Base-by-base conservation (phyloP, 2,113 vertebrate species). In the Calyptomena viridis region DNA sequence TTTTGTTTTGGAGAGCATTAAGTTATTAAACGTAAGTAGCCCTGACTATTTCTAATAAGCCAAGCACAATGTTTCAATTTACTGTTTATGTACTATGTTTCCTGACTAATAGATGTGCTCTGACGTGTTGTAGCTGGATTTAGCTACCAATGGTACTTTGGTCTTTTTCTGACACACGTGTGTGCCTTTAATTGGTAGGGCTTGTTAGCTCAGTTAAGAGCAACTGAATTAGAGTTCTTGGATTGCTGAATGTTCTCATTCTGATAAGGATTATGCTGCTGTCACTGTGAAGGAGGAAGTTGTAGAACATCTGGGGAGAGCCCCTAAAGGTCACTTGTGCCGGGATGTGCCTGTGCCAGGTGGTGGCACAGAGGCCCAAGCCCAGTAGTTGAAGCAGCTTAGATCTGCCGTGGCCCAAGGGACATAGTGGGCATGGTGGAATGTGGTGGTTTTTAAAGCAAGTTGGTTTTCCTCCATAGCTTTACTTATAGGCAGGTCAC, bases 131-230 rank as follows among this genome's bases (percentile, higher is more conserved):
- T 49, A 37, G 80, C 40, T 90, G 69, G 67, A 89, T 88, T 89
- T 92, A 90, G 76, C 80, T 67, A 23, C 60, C 72, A 56, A 0
- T 69, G 52, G 35, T 80, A 67, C 49, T 94, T 92, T 35, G 39
- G 31, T 76, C 27, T 39, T 90, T 87, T 87, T 91, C 69, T 79
- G 74, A 59, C 78, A 77, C 40, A n/a, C 0, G 0, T 66, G 37
- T 91, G 84, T 95, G 82, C 72, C 63, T 94, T 84, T 93, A 87
- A 44, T 91, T 93, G 84, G 35, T 33, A 73, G 35, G 46, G 55
- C 62, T 86, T 60, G 33, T 87, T 90, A 91, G 58, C 20, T 37
- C 25, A 56, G 49, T 73, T 47, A 30, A 62, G 31, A 91, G 30
- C 46, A 60, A 13, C 66, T 79, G 77, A 69, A 17, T 86, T 84